A percentile compares a stretch with the other conserved stretches of the same genome.
Evolutionary conservation across 2,797 vertebrate species (phyloP).

Genomic region (Enteromius paludinosus): DNA sequence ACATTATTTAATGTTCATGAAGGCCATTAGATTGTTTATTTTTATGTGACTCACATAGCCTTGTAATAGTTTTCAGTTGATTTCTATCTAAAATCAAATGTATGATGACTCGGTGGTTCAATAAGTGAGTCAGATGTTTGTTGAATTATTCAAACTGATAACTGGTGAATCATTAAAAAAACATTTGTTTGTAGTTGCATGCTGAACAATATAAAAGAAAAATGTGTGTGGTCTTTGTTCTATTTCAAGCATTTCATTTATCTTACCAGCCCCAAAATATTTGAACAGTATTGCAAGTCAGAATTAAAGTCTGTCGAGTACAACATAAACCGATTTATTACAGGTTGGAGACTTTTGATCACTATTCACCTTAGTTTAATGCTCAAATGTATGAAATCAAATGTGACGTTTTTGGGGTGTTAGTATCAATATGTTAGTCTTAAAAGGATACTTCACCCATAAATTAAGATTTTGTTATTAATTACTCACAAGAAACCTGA

Average conservation of each 20-base stretch:
- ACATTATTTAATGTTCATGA: constrained; percentile 16
- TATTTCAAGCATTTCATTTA: neutral
- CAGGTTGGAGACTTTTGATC: neutral
- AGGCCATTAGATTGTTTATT: constrained; percentile 14
- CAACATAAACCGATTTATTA: neutral
- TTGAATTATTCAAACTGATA: neutral
- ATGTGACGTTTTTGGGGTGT: too few relatives aligned
- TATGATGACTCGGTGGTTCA: neutral
- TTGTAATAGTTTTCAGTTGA: neutral
- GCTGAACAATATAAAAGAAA: neutral
- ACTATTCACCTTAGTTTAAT: neutral
- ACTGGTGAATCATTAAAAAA: constrained; percentile 1
- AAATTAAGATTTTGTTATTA: too few relatives aligned
- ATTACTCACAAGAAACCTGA: too few relatives aligned
- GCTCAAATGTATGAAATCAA: too few relatives aligned
- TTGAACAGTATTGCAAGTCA: neutral
- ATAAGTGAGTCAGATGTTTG: neutral
- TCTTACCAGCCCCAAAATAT: neutral
- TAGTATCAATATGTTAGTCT: too few relatives aligned
- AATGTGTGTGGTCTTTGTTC: neutral
- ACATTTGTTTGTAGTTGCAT: neutral
- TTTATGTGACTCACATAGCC: neutral
- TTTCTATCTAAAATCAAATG: neutral
- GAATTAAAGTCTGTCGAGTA: neutral
- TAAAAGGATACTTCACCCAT: too few relatives aligned